Percentiles rank a stretch among this genome's conserved stretches.
Evolutionary conservation across 1,140 invertebrate species (phyloP).

Genomic region (Cherax destructor): DNA sequence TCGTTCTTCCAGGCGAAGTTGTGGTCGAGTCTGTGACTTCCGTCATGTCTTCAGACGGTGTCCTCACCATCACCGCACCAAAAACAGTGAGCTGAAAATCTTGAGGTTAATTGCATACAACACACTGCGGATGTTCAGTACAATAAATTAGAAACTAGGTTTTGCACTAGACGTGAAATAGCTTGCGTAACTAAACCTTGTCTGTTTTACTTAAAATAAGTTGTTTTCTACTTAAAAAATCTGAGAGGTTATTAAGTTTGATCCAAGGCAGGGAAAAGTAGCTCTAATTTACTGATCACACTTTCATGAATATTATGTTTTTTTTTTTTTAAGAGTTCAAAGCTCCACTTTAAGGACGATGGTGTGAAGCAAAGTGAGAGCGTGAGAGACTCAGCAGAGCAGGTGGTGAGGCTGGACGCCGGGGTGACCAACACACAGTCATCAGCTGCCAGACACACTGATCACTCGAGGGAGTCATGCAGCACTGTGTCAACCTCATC

Average conservation of each 20-base stretch:
- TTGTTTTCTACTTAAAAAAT: too few species aligned
- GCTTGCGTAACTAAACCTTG: too few species aligned
- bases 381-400: background rate
- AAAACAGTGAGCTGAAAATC: constrained; percentile 20
- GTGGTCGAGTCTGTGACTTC: constrained; percentile 80
- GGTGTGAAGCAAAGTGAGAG: background rate
- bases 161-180: too few species aligned
- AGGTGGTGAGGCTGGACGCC: background rate
- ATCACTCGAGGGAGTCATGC: background rate
- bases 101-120: background rate
- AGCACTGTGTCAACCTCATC: background rate
- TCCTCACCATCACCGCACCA: constrained; percentile 75
- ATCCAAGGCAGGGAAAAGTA: too few species aligned
- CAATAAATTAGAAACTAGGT: too few species aligned
- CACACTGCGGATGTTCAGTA: too few species aligned
- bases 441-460: background rate
- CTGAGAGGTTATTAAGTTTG: too few species aligned
- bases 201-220: too few species aligned
- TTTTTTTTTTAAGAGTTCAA: background rate
- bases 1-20: constrained; percentile 80
- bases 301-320: background rate
- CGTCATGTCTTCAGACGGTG: constrained; percentile 58
- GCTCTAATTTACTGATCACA: too few species aligned
- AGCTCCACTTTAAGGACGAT: background rate
- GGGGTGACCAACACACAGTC: background rate